A percentile compares a stretch with the other conserved stretches of the same genome.
Conservation (phyloP, 2,113 vertebrate genomes). For the Onychostoma macrolepis region DNA sequence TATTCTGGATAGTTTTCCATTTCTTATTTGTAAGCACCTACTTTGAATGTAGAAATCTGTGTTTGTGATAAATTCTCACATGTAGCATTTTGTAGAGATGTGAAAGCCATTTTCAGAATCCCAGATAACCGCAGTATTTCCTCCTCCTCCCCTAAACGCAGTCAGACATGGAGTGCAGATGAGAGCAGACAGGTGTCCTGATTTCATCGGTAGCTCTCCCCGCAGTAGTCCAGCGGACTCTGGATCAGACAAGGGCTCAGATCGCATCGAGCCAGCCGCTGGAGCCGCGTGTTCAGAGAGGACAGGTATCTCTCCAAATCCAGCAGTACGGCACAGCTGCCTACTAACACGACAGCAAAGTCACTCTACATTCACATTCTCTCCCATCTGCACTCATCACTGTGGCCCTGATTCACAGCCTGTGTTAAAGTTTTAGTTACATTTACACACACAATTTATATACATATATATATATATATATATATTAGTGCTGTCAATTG, state of each 20-base stretch:
- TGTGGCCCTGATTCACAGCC: neutral
- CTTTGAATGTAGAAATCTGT: neutral
- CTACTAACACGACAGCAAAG: slow-evolving; percentile 63
- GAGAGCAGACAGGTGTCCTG: slow-evolving; percentile 51
- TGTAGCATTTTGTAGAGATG: neutral
- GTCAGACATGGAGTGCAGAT: slow-evolving; percentile 15
- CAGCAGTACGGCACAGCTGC: slow-evolving; percentile 57
- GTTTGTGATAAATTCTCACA: neutral
- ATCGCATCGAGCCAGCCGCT: slow-evolving; percentile 63
- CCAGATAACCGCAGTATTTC: neutral
- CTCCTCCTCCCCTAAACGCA: neutral
- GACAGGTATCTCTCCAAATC: slow-evolving; percentile 75
- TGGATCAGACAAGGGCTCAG: slow-evolving; percentile 66
- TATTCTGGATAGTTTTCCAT: neutral
- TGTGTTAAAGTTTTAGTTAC: neutral
- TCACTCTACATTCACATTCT: slow-evolving; percentile 63
- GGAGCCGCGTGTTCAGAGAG: slow-evolving; percentile 55
- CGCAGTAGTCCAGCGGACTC: slow-evolving; percentile 44
- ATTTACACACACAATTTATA: neutral
- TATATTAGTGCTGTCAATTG: too few relatives aligned
- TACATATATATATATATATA: too few relatives aligned
- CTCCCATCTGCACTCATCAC: neutral
- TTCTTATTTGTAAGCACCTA: neutral
- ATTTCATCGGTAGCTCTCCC: slow-evolving; percentile 47
- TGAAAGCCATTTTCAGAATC: neutral